Base-by-base conservation (phyloP, 2,888 invertebrate genomes). In the Eledone cirrhosa region DNA sequence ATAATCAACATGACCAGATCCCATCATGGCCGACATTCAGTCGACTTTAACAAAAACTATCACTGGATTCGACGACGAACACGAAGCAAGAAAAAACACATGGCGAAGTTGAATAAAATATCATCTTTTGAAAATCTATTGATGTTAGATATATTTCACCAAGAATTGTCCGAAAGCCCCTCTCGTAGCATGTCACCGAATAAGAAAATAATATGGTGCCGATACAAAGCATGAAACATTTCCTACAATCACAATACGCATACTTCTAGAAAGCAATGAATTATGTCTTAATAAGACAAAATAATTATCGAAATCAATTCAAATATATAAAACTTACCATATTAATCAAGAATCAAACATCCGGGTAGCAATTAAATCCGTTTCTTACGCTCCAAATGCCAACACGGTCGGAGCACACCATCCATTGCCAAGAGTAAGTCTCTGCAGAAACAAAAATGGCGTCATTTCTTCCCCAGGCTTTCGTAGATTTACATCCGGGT, bases 341-440 rank as follows among this genome's bases (percentile, higher is more conserved):
- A 72, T 72, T 72, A 72, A 72, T 31, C 72, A 41, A n/a, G 72
- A 72, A 72, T 72, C 33, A 72, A 72, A 72, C 72, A 72, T 72
- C 72, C 72, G 72, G 72, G 72, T 72, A 72, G 72, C 72, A 72
- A 72, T 72, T 72, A 72, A 72, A 72, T 72, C 72, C 72, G 72
- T 72, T 72, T 41, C n/a, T 72, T 72, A 72, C n/a, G 72, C 72
- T 72, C 72, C 72, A 72, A 72, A 72, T 72, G 31, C 41, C 72
- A 41, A 72, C 33, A 72, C 41, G 72, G 72, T 31, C 31, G 72
- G 72, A 72, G 72, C 41, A 31, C 33, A 72, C 33, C 72, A 72
- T 72, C 72, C 72, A 72, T 72, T 29, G 72, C 72, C 31, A 72
- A 72, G 72, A 41, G 31, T 41, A 41, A 41, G 41, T 41, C 72